Base-by-base conservation (phyloP, 2,888 invertebrate genomes). In the Auanema sp. region DNA sequence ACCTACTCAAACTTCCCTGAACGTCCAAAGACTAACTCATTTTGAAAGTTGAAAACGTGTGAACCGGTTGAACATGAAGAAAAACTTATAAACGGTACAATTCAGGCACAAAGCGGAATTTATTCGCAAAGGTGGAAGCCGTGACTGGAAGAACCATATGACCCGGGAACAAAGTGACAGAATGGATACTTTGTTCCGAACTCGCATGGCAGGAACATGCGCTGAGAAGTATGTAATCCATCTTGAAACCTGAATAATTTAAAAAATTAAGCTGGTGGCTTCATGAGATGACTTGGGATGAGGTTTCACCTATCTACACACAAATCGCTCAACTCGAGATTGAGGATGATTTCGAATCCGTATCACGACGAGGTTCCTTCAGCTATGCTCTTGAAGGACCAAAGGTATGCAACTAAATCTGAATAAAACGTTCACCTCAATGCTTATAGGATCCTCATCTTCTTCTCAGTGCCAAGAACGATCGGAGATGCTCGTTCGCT, bases 141-240 rank as follows among this genome's bases (percentile, higher is more conserved):
- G 81, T 11, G 81, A 83, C 62, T 82, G 82, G 82, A 80, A 79
- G 68, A 81, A 81, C 58, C 70, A 83, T 59, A 72, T 82, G 65
- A 78, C 69, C 24, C 54, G 68, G 41, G 79, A 79, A 59, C 83
- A 83, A 56, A 78, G 77, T 21, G 76, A 79, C 53, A 68, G 75
- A 4, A 60, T 83, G 56, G 81, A 81, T 62, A 61, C 68, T 1
- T 58, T 75, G 14, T 73, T 65, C 58, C 56, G 59, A 6, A 57
- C 65, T 11, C 68, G 69, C 42, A 64, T 68, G 18, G 74, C 68
- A 12, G 71, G 68, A 18, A 71, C 74, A 23, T 62, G 54, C 6
- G 71, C 71, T 43, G 69, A 70, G 41, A 49, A 51, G 70, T 70
- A 16, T 51, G 53, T 54, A 51, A 25, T 11, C 51, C n/a, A 50